phyloP scores from a whole-genome alignment of 2,888 invertebrate genomes.

The Beris morrisii region DNA sequence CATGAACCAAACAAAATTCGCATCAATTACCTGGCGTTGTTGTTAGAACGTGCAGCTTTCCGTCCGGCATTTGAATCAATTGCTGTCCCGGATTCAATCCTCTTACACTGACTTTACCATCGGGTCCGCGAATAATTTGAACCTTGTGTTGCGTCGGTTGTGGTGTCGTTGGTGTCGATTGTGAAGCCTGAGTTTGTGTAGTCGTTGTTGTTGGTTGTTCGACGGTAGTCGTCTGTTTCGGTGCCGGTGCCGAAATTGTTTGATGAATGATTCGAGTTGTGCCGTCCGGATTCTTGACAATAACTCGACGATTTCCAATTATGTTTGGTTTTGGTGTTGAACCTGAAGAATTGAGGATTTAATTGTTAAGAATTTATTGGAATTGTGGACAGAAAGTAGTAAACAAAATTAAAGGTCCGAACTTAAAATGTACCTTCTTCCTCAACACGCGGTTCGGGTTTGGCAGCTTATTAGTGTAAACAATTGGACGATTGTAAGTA shows the following conservation, averaged over 20 bases:
- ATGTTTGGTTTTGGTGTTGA: constrained; percentile 34
- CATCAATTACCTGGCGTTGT: constrained; percentile 52
- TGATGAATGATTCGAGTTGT: constrained; percentile 68
- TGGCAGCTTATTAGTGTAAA: constrained; percentile 31
- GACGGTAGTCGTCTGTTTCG: constrained; percentile 48
- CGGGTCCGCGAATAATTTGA: constrained; percentile 86
- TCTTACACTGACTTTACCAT: constrained; percentile 89
- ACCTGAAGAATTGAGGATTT: background rate
- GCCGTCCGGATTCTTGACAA: constrained; percentile 62
- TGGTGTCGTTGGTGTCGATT: constrained; percentile 62
- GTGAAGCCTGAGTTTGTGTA: constrained; percentile 48
- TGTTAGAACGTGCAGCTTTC: constrained; percentile 79
- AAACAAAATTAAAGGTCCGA: background rate
- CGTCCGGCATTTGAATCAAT: constrained; percentile 89
- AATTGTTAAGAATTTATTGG: background rate
- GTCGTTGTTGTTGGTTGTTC: constrained; percentile 55
- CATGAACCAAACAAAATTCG: background rate
- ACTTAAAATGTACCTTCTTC: constrained; percentile 36
- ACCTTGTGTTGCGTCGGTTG: constrained; percentile 68
- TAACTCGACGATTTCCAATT: constrained; percentile 51
- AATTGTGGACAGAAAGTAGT: background rate
- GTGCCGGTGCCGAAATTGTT: constrained; percentile 62
- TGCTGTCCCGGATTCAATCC: constrained; percentile 92
- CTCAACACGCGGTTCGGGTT: constrained; percentile 37
- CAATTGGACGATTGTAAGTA: constrained; percentile 2